Conservation (phyloP, 2,797 vertebrate genomes). For the Hydrolagus colliei region DNA sequence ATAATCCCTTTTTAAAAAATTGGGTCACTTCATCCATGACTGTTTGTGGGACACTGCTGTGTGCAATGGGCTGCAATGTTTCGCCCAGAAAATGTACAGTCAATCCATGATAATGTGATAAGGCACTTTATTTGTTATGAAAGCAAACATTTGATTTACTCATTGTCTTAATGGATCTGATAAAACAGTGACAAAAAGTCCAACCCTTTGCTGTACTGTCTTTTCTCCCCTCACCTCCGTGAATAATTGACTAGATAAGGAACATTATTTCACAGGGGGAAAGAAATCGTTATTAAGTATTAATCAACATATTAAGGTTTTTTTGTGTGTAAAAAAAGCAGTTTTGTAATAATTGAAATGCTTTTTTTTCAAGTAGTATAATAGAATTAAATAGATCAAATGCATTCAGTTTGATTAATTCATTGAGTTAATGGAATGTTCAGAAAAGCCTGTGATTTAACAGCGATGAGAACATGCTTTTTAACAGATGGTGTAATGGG, state of each 20-base stretch:
- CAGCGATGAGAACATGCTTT: slow-evolving; percentile 22
- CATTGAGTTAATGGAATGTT: slow-evolving; percentile 19
- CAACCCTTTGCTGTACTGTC: background rate
- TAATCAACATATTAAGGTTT: background rate
- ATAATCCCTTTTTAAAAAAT: too few relatives aligned
- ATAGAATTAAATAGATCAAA: slow-evolving; percentile 1
- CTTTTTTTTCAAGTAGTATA: background rate
- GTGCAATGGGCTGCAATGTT: too few relatives aligned
- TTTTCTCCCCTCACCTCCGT: background rate
- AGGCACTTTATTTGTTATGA: slow-evolving; percentile 34
- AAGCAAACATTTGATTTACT: slow-evolving; percentile 43
- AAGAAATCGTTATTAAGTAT: background rate
- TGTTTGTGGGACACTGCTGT: too few relatives aligned
- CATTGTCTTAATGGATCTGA: background rate
- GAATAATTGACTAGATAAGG: background rate
- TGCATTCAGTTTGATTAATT: slow-evolving; percentile 25
- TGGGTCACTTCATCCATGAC: too few relatives aligned
- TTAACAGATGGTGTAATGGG: slow-evolving; percentile 23
- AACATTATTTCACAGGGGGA: background rate
- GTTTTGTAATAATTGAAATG: background rate
- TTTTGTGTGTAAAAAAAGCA: background rate
- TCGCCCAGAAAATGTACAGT: too few relatives aligned
- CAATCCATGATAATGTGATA: too few relatives aligned
- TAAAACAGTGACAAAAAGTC: background rate
- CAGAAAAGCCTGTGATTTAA: slow-evolving; percentile 12